Base-by-base conservation (phyloP, 2,797 vertebrate genomes). In the Chrosomus eos region DNA sequence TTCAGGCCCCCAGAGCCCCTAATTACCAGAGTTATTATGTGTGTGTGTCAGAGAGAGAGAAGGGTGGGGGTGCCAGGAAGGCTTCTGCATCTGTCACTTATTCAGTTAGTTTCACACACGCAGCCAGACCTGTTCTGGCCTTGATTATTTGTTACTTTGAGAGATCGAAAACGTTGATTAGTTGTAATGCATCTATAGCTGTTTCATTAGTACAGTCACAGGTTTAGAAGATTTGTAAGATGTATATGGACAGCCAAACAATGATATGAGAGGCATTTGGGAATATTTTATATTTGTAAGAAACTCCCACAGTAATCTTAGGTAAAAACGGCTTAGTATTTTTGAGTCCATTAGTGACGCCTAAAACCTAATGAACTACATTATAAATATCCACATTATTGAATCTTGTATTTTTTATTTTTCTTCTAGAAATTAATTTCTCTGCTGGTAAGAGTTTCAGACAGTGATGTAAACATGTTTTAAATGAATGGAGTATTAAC, bases 1-100 rank as follows among this genome's bases (percentile, higher is more conserved):
- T 95, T 95, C 93, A 95, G 93, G 92, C 92, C 93, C 94, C 93
- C 90, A 91, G 94, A 95, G 94, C 93, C 92, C 92, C 93, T 95
- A 95, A 95, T 96, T 95, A 95, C 93, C 93, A 93, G 92, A 93
- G 94, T 95, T 95, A 95, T 95, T 93, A 66, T 85, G 28, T 72
- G 67, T 80, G 76, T 80, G 51, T 84, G 33, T 86, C 55, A 80
- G 43, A 72, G 67, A 78, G 67, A 79, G 67, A 38, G 78, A 66
- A 82, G 81, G 82, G 80, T 75, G 74, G 55, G 82, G 78, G 53
- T 70, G 75, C 79, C 48, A 84, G 81, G 74, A 76, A 71, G 36
- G 64, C 67, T 85, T 75, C 81, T 85, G 82, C 89, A 90, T 89
- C 89, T 86, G 88, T 90, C 88, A 89, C 90, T 88, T 88, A 87